These are phyloP conservation scores for Thalpophila matura DNA, from an alignment of 2,888 invertebrate species.

Conservation along the genomic window DNA sequence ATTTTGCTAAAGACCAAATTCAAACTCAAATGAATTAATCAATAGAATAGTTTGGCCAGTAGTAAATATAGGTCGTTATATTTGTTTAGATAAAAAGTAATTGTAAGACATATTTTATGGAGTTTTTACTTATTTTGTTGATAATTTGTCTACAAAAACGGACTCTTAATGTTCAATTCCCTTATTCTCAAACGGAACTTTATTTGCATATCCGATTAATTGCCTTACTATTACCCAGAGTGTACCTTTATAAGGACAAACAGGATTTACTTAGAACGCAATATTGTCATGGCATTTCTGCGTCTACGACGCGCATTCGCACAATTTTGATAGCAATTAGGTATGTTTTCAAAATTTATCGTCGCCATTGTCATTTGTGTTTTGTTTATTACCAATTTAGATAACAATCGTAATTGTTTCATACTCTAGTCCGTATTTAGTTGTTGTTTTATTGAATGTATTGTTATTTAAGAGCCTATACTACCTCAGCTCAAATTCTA, in stretches of 20 bases:
- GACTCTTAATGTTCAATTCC: constrained; percentile 3
- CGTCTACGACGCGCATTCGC: constrained; percentile 35
- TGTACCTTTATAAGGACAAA: constrained; percentile 55
- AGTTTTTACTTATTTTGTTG: background rate
- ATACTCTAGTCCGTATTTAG: constrained; percentile 30
- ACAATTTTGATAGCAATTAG: constrained; percentile 59
- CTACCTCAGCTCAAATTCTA: no score
- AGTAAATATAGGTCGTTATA: no score
- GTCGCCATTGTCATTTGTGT: constrained; percentile 43
- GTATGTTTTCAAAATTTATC: constrained; percentile 56
- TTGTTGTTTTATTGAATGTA: constrained; percentile 30
- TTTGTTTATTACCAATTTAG: constrained; percentile 51
- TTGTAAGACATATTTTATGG: no score
- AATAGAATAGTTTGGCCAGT: no score
- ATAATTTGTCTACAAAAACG: background rate
- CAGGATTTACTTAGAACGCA: constrained; percentile 50
- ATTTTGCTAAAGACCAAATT: no score
- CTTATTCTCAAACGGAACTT: constrained; percentile 26
- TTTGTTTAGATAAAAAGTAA: no score
- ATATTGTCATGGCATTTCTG: constrained; percentile 44
- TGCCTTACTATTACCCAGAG: constrained; percentile 33
- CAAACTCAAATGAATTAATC: no score
- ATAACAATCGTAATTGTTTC: constrained; percentile 59
- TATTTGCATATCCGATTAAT: constrained; percentile 57
- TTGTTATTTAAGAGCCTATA: no score